Percentiles rank a stretch among this genome's conserved stretches.
These are phyloP conservation scores for Phrynosoma blainvillii DNA, from an alignment of 2,113 vertebrate genomes.

Conservation along the genomic window DNA sequence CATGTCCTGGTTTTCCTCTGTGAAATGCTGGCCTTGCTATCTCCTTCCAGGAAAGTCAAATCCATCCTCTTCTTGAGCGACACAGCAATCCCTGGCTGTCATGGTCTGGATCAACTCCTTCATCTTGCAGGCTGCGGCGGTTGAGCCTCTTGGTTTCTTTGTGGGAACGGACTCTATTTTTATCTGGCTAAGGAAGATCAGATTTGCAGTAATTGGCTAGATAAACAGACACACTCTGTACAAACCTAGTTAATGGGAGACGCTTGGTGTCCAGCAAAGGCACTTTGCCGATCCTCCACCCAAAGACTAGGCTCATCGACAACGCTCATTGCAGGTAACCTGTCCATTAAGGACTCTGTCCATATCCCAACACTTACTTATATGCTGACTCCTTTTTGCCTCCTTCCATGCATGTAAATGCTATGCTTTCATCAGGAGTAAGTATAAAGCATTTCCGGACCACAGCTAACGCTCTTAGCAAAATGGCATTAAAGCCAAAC, in stretches of 20 bases:
- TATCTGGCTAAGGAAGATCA: slow-evolving; percentile 66
- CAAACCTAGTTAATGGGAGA: slow-evolving; percentile 60
- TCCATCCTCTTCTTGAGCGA: not conserved
- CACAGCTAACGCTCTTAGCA: slow-evolving; percentile 23
- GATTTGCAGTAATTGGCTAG: slow-evolving; percentile 70
- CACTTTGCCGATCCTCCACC: slow-evolving; percentile 43
- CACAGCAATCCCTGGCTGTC: not conserved
- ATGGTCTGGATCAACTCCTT: not conserved
- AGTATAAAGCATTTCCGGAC: not conserved
- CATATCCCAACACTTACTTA: not conserved
- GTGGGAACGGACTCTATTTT: slow-evolving; percentile 68
- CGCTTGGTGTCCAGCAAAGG: slow-evolving; percentile 49
- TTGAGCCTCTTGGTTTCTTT: slow-evolving; percentile 57
- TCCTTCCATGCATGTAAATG: not conserved
- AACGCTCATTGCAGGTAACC: slow-evolving; percentile 32
- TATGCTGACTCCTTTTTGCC: slow-evolving; percentile 32
- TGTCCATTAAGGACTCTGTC: slow-evolving; percentile 37
- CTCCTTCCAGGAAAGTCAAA: not conserved
- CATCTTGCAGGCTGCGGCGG: slow-evolving; percentile 12
- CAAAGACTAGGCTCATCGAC: slow-evolving; percentile 42
- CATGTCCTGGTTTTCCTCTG: no score
- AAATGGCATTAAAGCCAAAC: slow-evolving; percentile 27
- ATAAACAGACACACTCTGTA: slow-evolving; percentile 56
- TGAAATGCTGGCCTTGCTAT: not conserved
- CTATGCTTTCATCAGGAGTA: not conserved